These are phyloP conservation scores for Phthorimaea operculella DNA, from an alignment of 1,140 invertebrate genomes.

Conservation along the genomic window DNA sequence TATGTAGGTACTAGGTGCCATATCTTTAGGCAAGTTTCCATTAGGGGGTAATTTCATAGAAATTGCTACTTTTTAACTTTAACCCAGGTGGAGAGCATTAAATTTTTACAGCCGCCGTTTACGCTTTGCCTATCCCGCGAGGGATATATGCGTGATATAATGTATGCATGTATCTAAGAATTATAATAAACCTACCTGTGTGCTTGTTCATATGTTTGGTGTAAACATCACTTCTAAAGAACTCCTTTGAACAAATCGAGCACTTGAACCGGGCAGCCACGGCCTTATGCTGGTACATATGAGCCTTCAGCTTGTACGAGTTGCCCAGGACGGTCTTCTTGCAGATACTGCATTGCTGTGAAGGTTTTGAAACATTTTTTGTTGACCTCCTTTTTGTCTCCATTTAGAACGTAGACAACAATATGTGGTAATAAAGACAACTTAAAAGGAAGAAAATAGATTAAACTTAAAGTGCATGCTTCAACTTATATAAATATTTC, in stretches of 20 bases:
- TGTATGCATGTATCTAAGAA: no score
- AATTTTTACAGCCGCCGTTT: no score
- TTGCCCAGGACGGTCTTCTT: constrained; percentile 26
- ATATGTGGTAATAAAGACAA: background rate
- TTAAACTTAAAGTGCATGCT: background rate
- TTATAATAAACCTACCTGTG: background rate
- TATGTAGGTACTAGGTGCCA: no score
- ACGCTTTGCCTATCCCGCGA: no score
- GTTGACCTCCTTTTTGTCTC: constrained; percentile 5
- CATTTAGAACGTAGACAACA: background rate
- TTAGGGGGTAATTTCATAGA: no score
- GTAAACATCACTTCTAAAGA: constrained; percentile 31
- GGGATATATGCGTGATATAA: no score
- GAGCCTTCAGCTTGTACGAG: constrained; percentile 32
- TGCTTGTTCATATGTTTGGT: constrained; percentile 23
- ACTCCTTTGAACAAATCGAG: constrained; percentile 27
- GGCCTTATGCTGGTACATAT: constrained; percentile 34
- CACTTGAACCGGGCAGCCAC: constrained; percentile 28
- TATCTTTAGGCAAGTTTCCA: no score
- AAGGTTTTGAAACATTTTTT: background rate
- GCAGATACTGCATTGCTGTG: constrained; percentile 27
- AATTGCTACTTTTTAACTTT: no score
- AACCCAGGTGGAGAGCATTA: no score
- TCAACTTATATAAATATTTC: constrained; percentile 8
- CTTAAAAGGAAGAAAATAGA: background rate